Conservation (phyloP, 1,140 invertebrate genomes). For the Drosophila parabipectinata region DNA sequence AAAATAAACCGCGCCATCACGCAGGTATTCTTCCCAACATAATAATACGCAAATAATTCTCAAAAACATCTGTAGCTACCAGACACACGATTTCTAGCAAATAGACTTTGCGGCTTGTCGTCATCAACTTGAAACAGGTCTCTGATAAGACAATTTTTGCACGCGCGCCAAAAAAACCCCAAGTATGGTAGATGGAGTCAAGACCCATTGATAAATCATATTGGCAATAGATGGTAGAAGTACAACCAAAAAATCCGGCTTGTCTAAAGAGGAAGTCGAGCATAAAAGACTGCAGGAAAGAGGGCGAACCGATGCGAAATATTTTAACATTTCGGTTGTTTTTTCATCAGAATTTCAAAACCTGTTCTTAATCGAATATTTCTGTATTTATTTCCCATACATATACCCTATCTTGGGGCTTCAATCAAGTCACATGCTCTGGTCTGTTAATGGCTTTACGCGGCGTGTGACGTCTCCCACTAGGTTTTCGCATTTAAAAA, state of each 20-base stretch:
- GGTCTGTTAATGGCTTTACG: conserved; percentile 55
- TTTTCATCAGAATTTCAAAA: conserved; percentile 14
- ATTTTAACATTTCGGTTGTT: conserved; percentile 32
- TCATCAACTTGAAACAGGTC: conserved; percentile 46
- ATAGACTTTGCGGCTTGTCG: conserved; percentile 47
- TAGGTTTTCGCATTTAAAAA: conserved; percentile 49
- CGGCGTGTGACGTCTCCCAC: conserved; percentile 58
- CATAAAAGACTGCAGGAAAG: conserved; percentile 57
- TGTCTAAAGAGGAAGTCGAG: conserved; percentile 59
- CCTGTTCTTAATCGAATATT: conserved; percentile 27
- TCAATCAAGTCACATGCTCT: conserved; percentile 60
- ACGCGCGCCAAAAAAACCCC: conserved; percentile 33
- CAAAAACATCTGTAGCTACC: conserved; percentile 56
- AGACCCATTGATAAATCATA: conserved; percentile 63
- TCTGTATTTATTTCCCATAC: conserved; percentile 12
- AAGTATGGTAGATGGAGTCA: neutral
- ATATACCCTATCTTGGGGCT: conserved; percentile 33
- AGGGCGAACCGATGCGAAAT: conserved; percentile 16
- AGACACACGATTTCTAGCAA: conserved; percentile 37
- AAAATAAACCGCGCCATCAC: conserved; percentile 32
- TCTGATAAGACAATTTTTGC: conserved; percentile 58
- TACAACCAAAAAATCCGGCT: conserved; percentile 13
- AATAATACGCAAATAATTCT: conserved; percentile 26
- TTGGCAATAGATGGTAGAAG: conserved; percentile 20
- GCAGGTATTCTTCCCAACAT: conserved; percentile 31